These are phyloP conservation scores for Siderastrea radians DNA, from an alignment of 92 coral and sea anemone genomes.

Conservation along the genomic window DNA sequence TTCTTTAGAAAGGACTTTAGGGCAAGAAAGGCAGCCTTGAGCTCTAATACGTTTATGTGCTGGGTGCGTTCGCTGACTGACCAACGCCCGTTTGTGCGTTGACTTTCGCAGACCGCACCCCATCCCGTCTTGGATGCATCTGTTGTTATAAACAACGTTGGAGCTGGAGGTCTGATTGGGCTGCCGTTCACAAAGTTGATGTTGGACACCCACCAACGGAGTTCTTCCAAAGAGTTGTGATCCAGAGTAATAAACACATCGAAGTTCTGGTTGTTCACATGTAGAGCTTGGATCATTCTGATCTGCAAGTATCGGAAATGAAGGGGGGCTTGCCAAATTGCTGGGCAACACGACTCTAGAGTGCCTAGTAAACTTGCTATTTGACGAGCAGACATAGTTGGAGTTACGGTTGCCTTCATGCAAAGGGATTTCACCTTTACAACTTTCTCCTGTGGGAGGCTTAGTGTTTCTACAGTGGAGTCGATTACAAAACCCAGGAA, in stretches of 20 bases:
- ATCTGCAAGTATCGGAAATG: slow-evolving; percentile 42
- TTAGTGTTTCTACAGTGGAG: neutral
- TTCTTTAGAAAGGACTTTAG: slow-evolving; percentile 15
- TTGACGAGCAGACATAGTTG: no score
- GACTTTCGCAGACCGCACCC: neutral
- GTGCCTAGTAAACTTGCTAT: slow-evolving; percentile 32
- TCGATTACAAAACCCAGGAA: no score
- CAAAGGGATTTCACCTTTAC: neutral
- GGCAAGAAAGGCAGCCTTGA: neutral
- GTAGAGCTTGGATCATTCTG: slow-evolving; percentile 29
- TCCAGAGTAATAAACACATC: neutral
- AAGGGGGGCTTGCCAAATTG: neutral
- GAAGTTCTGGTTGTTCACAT: neutral
- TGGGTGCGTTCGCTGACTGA: neutral
- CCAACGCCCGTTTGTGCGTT: neutral
- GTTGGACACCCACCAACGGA: neutral
- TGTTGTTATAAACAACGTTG: neutral
- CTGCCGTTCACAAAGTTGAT: neutral
- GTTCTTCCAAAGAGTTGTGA: neutral
- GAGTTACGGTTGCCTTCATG: neutral
- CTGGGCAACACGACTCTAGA: slow-evolving; percentile 56
- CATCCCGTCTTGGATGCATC: slow-evolving; percentile 18
- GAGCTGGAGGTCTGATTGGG: slow-evolving; percentile 1
- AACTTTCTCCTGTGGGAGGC: neutral
- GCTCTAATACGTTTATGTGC: neutral